phyloP scores from a whole-genome alignment of 1,140 invertebrate species.

The Stratiolaelaps scimitus region DNA sequence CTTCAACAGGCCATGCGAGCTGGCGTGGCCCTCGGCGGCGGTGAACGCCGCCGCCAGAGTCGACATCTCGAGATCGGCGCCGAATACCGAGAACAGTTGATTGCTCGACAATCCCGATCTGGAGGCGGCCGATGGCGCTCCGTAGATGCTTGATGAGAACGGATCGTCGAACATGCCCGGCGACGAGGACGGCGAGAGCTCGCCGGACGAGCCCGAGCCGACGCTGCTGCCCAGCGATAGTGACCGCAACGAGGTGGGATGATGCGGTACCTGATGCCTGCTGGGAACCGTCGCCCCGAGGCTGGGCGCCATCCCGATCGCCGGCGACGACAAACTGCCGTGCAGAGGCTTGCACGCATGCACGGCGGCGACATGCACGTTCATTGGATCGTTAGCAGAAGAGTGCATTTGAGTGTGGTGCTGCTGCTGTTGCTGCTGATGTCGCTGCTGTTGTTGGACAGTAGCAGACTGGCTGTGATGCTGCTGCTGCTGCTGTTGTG shows the following conservation, averaged over 20 bases:
- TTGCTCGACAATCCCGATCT: not conserved
- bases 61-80: constrained; percentile 9
- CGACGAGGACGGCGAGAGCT: constrained; percentile 21
- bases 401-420: not conserved
- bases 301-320: not conserved
- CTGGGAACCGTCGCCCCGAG: too few species aligned
- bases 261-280: not conserved
- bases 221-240: constrained; percentile 23
- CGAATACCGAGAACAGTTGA: constrained; percentile 7
- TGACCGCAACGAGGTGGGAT: not conserved
- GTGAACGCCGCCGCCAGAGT: constrained; percentile 9
- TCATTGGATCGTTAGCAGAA: too few species aligned
- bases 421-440: constrained; percentile 3
- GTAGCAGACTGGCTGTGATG: too few species aligned
- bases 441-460: not conserved
- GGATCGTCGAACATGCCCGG: constrained; percentile 26
- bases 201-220: constrained; percentile 1
- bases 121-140: not conserved
- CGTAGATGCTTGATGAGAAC: constrained; percentile 8
- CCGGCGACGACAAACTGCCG: not conserved
- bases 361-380: not conserved
- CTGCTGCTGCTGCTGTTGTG: not conserved
- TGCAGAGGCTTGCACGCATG: not conserved
- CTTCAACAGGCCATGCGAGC: constrained; percentile 1
- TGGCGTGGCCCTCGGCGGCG: constrained; percentile 9